A percentile compares a stretch with the other conserved stretches of the same genome.
Conservation (phyloP, 2,797 vertebrate genomes). For the Myripristis jacobus region DNA sequence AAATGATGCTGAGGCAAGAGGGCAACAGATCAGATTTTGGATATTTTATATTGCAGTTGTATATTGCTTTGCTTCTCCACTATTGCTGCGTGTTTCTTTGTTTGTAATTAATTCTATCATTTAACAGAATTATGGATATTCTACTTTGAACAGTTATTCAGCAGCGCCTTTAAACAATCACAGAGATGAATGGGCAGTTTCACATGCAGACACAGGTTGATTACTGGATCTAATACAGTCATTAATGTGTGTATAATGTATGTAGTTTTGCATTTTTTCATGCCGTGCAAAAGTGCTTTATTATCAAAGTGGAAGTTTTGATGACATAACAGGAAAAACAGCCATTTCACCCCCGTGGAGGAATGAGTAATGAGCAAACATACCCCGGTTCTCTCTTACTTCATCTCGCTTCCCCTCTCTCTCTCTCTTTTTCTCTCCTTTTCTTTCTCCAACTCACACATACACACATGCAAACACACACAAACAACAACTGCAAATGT, state of each 20-base stretch:
- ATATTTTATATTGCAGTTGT: constrained; percentile 33
- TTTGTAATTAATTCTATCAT: constrained; percentile 45
- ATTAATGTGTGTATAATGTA: no score
- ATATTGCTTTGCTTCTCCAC: constrained; percentile 31
- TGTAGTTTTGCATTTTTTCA: constrained; percentile 1
- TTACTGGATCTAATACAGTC: constrained; percentile 14
- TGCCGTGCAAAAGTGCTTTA: constrained; percentile 22
- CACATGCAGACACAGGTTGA: constrained; percentile 33
- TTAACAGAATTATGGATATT: constrained; percentile 52
- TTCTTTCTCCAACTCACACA: constrained; percentile 7
- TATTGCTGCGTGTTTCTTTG: constrained; percentile 18
- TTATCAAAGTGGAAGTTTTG: constrained; percentile 64
- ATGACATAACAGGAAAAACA: constrained; percentile 64
- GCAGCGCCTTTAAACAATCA: background rate
- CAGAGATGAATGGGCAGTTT: constrained; percentile 46
- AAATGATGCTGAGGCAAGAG: constrained; percentile 50
- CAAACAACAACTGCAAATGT: constrained; percentile 47
- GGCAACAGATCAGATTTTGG: constrained; percentile 33
- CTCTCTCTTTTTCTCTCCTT: no score
- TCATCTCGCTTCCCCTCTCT: constrained; percentile 11
- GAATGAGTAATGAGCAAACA: constrained; percentile 70
- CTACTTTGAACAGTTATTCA: constrained; percentile 41
- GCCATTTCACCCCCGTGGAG: constrained; percentile 70
- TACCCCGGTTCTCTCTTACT: constrained; percentile 31
- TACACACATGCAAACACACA: constrained; percentile 23